These are phyloP conservation scores for Calcarius lapponicus DNA, from an alignment of 2,797 vertebrate genomes.

Conservation along the genomic window DNA sequence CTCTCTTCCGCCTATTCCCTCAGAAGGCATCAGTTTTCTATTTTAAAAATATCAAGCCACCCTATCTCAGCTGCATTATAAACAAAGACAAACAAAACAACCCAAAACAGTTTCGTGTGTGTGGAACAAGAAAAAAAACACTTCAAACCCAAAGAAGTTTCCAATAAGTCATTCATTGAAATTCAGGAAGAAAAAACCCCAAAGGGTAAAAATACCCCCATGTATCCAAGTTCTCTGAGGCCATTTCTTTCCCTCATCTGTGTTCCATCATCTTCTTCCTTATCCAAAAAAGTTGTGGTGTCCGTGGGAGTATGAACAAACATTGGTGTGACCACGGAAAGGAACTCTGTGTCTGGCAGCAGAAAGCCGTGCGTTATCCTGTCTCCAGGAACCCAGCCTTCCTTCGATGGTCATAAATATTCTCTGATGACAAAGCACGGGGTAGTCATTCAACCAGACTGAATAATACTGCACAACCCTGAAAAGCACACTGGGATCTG, in stretches of 20 bases:
- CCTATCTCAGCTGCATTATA: conserved; percentile 61
- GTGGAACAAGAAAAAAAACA: conserved; percentile 51
- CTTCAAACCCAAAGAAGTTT: conserved; percentile 65
- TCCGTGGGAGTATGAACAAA: conserved; percentile 71
- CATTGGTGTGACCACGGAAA: conserved; percentile 66
- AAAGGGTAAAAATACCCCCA: conserved; percentile 69
- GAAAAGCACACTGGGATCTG: not conserved
- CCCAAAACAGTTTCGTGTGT: conserved; percentile 44
- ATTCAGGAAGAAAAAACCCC: conserved; percentile 73
- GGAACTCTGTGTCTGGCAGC: conserved; percentile 67
- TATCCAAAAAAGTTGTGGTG: conserved; percentile 70
- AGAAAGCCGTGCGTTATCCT: conserved; percentile 55
- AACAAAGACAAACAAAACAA: conserved; percentile 68
- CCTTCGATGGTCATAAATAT: conserved; percentile 35
- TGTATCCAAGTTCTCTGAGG: conserved; percentile 54
- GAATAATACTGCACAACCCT: conserved; percentile 11
- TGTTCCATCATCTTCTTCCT: conserved; percentile 66
- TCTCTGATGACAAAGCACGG: conserved; percentile 52
- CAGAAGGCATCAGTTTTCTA: conserved; percentile 62
- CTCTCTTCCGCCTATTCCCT: conserved; percentile 34
- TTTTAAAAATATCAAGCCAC: conserved; percentile 71
- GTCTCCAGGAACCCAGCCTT: conserved; percentile 56
- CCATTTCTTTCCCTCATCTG: conserved; percentile 65
- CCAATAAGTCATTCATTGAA: conserved; percentile 73
- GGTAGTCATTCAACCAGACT: conserved; percentile 8